A percentile compares a stretch with the other conserved stretches of the same genome.
Conservation (phyloP, 1,140 invertebrate species). For the Pinna nobilis region DNA sequence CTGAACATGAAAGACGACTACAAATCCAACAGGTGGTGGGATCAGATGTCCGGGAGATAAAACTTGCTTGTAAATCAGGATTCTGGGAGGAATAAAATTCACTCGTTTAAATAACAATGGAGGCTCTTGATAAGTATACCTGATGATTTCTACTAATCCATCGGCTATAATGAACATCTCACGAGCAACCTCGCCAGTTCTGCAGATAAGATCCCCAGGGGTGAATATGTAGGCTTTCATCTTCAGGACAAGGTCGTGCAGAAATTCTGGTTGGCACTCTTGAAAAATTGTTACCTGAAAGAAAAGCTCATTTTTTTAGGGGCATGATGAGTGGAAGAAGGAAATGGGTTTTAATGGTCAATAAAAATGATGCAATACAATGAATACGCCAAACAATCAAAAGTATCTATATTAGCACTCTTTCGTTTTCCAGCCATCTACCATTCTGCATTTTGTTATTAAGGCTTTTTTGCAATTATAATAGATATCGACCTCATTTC, state of each 20-base stretch:
- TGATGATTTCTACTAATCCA: slow-evolving; percentile 92
- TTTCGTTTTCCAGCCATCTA: too few species aligned
- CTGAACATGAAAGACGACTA: too few species aligned
- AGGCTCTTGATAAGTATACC: slow-evolving; percentile 75
- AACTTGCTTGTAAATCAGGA: neutral
- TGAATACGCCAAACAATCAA: too few species aligned
- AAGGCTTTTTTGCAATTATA: too few species aligned
- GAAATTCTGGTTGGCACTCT: slow-evolving; percentile 97
- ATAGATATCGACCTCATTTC: too few species aligned
- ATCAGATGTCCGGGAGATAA: neutral
- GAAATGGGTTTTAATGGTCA: neutral
- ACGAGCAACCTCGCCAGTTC: slow-evolving; percentile 94
- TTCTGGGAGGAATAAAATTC: neutral
- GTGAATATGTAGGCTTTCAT: slow-evolving; percentile 99
- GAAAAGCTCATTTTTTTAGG: too few species aligned
- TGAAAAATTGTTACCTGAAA: slow-evolving; percentile 88
- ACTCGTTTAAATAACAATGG: neutral
- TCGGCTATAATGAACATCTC: slow-evolving; percentile 99
- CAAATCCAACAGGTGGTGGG: neutral
- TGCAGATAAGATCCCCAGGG: slow-evolving; percentile 95
- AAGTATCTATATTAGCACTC: too few species aligned
- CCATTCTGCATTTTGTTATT: too few species aligned
- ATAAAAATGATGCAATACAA: neutral
- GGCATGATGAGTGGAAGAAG: neutral
- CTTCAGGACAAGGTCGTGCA: slow-evolving; percentile 96